Evolutionary conservation across 2,888 invertebrate species (phyloP), one percentile per base, ranked within the genome.

Genomic region (Caenorhabditis sulstoni): DNA sequence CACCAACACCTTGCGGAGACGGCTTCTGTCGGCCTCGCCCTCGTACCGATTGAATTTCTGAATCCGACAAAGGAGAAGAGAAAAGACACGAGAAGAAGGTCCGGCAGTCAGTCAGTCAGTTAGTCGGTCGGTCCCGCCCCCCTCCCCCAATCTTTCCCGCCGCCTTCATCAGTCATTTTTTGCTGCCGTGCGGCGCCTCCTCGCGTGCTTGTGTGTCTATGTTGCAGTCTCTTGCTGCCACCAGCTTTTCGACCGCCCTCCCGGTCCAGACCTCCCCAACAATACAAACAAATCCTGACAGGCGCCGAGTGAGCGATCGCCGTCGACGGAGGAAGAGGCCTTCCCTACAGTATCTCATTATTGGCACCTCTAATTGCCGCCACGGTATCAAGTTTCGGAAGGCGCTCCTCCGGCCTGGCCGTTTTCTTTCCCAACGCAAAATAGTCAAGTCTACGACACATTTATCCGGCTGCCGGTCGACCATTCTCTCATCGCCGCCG

Each of bases 211-310:
- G 68, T 59, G 68, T 68, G 68, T 68, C 62, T 64, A 62, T 71
- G 73, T 73, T 73, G 73, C 73, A 73, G 73, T 64, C 73, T 64
- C 49, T 64, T 55, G 49, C 64, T 61, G 70, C 58, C 67, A 67
- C n/a, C 57, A 73, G 64, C 73, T 49, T 50, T 8, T 45, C 53
- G 41, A 11, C n/a, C 20, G 41, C 22, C 39, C 50, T 14, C 47
- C 71, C 53, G 41, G 61, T 71, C 73, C 71, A 71, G 71, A 71
- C 71, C 18, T 22, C 18, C 44, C 35, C 64, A 64, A 73, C 73
- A 73, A 73, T 73, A 73, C 73, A 73, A 73, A 73, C 73, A 73
- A 64, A 73, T 73, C 73, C 73, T 73, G 73, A 73, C 73, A 73
- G 73, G 73, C 73, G 73, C 73, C 12, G 49, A 64, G 23, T 37